Evolutionary conservation across 2,888 invertebrate species (phyloP).

Genomic region (Scaptodrosophila latifasciaeformis): DNA sequence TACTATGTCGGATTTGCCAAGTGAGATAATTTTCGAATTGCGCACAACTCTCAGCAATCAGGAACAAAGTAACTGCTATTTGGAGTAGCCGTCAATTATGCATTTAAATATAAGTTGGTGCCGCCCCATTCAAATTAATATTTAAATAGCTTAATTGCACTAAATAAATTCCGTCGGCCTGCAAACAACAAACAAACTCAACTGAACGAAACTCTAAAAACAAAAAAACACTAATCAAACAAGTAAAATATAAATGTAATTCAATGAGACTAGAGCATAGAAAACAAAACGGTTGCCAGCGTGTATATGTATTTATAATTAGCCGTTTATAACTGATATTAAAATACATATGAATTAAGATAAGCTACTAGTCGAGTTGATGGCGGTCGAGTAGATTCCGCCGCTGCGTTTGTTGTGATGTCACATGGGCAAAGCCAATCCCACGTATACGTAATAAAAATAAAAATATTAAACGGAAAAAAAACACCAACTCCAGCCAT

Average conservation of each 20-base stretch:
- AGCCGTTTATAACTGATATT: conserved; percentile 35
- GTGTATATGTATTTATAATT: conserved; percentile 27
- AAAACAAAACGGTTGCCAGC: no score
- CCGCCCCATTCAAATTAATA: conserved; percentile 42
- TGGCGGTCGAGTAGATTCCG: neutral
- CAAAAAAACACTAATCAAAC: conserved; percentile 14
- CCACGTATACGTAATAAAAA: conserved; percentile 13
- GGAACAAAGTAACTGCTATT: neutral
- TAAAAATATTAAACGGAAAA: neutral
- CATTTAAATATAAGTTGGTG: conserved; percentile 33
- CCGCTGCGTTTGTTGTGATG: conserved; percentile 8
- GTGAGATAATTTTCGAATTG: conserved; percentile 40
- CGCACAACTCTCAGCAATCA: neutral
- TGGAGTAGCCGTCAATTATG: neutral
- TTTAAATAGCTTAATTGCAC: conserved; percentile 51
- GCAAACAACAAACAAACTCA: conserved; percentile 2
- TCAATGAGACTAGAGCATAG: no score
- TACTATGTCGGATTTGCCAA: conserved; percentile 27
- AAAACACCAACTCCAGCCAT: no score
- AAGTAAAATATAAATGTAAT: conserved; percentile 7
- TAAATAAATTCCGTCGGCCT: conserved; percentile 1
- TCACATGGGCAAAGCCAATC: conserved; percentile 3
- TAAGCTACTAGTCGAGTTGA: neutral
- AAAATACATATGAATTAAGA: conserved; percentile 25
- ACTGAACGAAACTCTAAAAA: conserved; percentile 19